phyloP scores from a whole-genome alignment of 2,797 vertebrate species.

The Hapalemur alaotrensis region DNA sequence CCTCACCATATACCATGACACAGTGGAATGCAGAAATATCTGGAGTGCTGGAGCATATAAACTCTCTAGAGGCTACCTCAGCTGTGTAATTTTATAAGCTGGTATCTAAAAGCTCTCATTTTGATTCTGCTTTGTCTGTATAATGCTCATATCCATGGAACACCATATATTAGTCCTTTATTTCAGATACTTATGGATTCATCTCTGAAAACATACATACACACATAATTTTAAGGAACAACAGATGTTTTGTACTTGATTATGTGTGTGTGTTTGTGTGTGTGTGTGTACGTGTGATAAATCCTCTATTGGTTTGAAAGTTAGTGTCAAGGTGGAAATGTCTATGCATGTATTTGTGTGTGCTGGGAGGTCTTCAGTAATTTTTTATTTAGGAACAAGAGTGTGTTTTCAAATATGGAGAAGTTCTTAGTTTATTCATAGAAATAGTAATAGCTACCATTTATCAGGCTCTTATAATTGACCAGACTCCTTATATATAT shows the following conservation, averaged over 20 bases:
- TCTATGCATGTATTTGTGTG: neutral
- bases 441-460: neutral
- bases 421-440: neutral
- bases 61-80: neutral
- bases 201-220: neutral
- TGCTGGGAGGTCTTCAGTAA: neutral
- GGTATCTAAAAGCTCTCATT: neutral
- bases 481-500: neutral
- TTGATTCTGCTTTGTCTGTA: neutral
- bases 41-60: neutral
- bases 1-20: neutral
- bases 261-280: neutral
- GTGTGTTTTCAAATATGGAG: neutral
- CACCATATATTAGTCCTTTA: neutral
- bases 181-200: neutral
- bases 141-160: neutral
- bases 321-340: neutral
- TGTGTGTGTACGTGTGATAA: neutral
- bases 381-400: conserved; percentile 6
- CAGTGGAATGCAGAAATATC: neutral
- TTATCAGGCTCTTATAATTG: neutral
- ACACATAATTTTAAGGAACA: too few relatives aligned
- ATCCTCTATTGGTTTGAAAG: neutral
- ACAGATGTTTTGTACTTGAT: too few relatives aligned
- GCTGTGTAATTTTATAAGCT: neutral